Base-by-base conservation (phyloP, 2,797 vertebrate genomes). In the Ceryle rudis region DNA sequence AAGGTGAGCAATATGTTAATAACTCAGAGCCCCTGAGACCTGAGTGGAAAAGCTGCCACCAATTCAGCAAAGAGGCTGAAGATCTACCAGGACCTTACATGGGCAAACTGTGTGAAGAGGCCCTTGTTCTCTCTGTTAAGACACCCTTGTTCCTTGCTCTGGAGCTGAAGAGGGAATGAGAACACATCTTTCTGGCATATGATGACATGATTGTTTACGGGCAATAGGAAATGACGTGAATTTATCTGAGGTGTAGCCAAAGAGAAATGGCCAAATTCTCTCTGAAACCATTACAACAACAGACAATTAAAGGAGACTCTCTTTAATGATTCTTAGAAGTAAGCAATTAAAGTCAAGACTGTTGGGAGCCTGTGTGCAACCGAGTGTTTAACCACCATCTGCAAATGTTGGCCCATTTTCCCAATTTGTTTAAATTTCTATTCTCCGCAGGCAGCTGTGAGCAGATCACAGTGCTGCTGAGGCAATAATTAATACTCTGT, bases 401-500 rank as follows among this genome's bases (percentile, higher is more conserved):
- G 93, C 80, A 90, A 81, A 41, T 95, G 28, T 78, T 95, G 95
- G 82, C 88, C 70, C 74, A 82, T 64, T 52, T 93, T 90, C 77
- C 73, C 51, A 64, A 64, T 93, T 95, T 95, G 87, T 89, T 94
- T 89, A 64, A 87, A 64, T 81, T 81, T 65, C 44, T 73, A 8
- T 83, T 91, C 91, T 94, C 82, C 62, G 28, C 57, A 49, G 80
- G 70, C 81, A 0, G 1, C 57, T 80, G 44, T 0, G 4, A 86
- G 60, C 64, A 86, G 78, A 87, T n/a, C 66, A 46, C 4, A 3
- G 71, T 3, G 1, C 81, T 82, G 73, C 91, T 90, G 62, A 86
- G 70, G 44, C 62, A 86, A 60, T 78, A 81, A 93, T 91, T 91
- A 75, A 87, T 95, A 89, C 62, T 62, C 37, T 81, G 67, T 84